These are phyloP conservation scores for Neotoxoptera formosana DNA, from an alignment of 1,140 invertebrate genomes.

Conservation along the genomic window DNA sequence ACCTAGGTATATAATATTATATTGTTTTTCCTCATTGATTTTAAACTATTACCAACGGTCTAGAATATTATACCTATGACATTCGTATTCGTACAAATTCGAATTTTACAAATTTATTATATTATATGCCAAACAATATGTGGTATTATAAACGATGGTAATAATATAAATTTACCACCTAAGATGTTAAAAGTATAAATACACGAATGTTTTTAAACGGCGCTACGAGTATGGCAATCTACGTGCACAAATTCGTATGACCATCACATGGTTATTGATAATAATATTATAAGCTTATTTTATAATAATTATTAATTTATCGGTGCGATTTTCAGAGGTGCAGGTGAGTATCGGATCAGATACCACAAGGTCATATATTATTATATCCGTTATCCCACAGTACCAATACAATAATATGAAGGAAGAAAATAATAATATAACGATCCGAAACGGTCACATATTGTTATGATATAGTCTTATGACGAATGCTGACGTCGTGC, in stretches of 20 bases:
- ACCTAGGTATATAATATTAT: too few relatives aligned
- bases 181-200: background rate
- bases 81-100: background rate
- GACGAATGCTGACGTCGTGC: too few relatives aligned
- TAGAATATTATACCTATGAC: background rate
- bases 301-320: background rate
- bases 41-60: background rate
- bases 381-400: too few relatives aligned
- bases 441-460: background rate
- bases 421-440: background rate
- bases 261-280: background rate
- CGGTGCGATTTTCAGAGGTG: background rate
- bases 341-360: background rate
- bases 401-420: background rate
- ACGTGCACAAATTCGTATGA: background rate
- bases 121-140: background rate
- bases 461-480: too few relatives aligned
- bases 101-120: background rate
- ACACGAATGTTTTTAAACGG: background rate
- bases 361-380: background rate
- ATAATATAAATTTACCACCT: background rate
- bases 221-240: background rate
- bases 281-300: background rate
- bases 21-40: background rate
- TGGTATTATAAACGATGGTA: background rate